Conservation (phyloP, 2,888 invertebrate species). For the Agonopterix subpropinquella region DNA sequence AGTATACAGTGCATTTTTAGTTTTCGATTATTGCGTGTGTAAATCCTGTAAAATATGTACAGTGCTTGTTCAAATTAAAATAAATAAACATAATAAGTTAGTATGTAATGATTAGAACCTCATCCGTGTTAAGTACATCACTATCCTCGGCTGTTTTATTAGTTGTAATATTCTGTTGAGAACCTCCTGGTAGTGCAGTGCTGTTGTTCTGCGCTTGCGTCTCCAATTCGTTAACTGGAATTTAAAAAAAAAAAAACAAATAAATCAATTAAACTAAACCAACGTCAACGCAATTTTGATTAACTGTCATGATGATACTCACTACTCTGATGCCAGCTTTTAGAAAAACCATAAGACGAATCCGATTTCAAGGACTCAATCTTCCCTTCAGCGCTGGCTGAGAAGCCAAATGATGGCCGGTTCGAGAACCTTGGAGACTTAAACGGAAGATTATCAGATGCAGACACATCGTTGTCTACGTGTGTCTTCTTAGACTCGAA, state of each 20-base stretch:
- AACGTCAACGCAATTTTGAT: neutral
- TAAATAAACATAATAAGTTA: slow-evolving; percentile 4
- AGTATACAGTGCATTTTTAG: neutral
- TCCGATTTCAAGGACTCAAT: slow-evolving; percentile 45
- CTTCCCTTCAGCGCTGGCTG: slow-evolving; percentile 35
- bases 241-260: slow-evolving; percentile 2
- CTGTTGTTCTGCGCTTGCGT: slow-evolving; percentile 46
- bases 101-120: slow-evolving; percentile 34
- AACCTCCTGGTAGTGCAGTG: slow-evolving; percentile 58
- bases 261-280: slow-evolving; percentile 3
- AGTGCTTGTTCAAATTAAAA: neutral
- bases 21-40: no score
- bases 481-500: slow-evolving; percentile 53
- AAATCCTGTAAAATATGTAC: neutral
- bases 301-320: slow-evolving; percentile 26
- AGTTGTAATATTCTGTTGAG: slow-evolving; percentile 38
- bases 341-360: slow-evolving; percentile 54
- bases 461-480: slow-evolving; percentile 31
- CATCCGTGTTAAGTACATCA: slow-evolving; percentile 29
- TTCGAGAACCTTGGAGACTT: slow-evolving; percentile 73
- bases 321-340: slow-evolving; percentile 67
- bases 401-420: slow-evolving; percentile 73
- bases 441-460: slow-evolving; percentile 46
- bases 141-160: slow-evolving; percentile 3
- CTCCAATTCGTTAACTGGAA: slow-evolving; percentile 77